phyloP scores from a whole-genome alignment of 2,113 vertebrate species.

The Sapajus apella region DNA sequence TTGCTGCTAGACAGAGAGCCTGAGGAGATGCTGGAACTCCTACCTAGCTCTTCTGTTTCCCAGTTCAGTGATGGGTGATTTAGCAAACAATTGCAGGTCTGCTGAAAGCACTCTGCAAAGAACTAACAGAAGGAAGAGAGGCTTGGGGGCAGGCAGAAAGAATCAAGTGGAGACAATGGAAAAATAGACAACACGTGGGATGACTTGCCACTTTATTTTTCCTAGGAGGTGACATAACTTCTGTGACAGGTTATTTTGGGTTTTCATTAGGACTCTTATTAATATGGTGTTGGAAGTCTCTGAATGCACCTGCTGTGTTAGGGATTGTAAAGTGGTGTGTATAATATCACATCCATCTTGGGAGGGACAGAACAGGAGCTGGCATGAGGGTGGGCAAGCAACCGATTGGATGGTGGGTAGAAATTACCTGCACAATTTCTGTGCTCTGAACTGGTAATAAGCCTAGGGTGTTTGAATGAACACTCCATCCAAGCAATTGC shows the following conservation, averaged over 20 bases:
- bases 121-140: not conserved
- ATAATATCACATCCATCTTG: conserved; percentile 67
- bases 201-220: conserved; percentile 60
- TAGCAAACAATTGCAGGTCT: not conserved
- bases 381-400: conserved; percentile 1
- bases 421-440: conserved; percentile 61
- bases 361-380: not conserved
- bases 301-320: conserved; percentile 61
- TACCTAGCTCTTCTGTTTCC: not conserved
- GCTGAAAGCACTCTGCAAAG: not conserved
- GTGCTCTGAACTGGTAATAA: conserved; percentile 35
- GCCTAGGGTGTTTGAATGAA: conserved; percentile 4
- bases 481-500: conserved; percentile 32
- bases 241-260: conserved; percentile 61
- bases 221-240: conserved; percentile 25
- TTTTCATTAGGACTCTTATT: conserved; percentile 67
- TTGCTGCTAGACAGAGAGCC: not conserved
- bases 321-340: conserved; percentile 23
- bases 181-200: not conserved
- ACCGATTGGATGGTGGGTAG: conserved; percentile 6
- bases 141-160: not conserved
- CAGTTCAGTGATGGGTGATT: not conserved
- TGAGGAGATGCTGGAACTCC: not conserved
- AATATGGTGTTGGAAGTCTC: conserved; percentile 40
- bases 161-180: not conserved